phyloP scores from a whole-genome alignment of 2,888 invertebrate species.

The Arrhopalites spinosus region DNA sequence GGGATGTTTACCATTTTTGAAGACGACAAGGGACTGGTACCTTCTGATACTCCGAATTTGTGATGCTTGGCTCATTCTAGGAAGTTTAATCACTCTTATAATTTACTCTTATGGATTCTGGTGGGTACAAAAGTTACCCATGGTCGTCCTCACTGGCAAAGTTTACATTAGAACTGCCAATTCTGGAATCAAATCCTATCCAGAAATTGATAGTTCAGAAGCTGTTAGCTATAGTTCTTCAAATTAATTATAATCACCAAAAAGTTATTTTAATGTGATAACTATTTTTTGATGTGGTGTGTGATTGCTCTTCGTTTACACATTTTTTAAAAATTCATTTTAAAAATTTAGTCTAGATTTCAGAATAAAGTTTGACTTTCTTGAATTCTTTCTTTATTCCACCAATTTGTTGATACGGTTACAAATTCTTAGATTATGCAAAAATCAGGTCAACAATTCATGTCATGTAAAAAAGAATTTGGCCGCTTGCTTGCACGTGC shows the following conservation, averaged over 20 bases:
- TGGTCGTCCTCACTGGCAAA: neutral
- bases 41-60: neutral
- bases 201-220: constrained; percentile 13
- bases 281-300: too few relatives aligned
- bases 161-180: neutral
- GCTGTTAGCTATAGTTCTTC: constrained; percentile 7
- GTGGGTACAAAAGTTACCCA: neutral
- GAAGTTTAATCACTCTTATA: neutral
- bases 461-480: too few relatives aligned
- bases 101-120: neutral
- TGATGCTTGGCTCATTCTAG: neutral
- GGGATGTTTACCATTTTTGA: neutral
- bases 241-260: neutral
- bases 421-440: too few relatives aligned
- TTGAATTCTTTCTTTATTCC: too few relatives aligned
- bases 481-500: too few relatives aligned
- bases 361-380: too few relatives aligned
- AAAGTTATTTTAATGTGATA: too few relatives aligned
- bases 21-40: neutral
- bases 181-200: neutral
- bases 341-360: too few relatives aligned
- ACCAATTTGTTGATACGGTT: too few relatives aligned
- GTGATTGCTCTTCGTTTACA: too few relatives aligned
- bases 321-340: too few relatives aligned
- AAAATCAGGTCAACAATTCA: too few relatives aligned